Conservation (phyloP, 1,140 invertebrate genomes). For the Pseudomyrmex cubaensis region DNA sequence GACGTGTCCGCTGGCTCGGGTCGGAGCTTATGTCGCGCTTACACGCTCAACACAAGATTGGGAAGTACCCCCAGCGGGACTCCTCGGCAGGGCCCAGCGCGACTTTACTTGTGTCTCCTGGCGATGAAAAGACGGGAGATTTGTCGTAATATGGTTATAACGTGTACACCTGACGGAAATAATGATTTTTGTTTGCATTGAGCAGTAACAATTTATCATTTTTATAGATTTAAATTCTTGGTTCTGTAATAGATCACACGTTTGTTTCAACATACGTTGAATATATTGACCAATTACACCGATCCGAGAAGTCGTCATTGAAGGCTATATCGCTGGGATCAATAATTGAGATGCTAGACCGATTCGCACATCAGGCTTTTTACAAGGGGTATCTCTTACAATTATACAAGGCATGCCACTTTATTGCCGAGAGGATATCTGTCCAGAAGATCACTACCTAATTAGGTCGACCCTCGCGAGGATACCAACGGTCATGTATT, state of each 20-base stretch:
- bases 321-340: conserved; percentile 53
- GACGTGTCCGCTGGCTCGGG: conserved; percentile 64
- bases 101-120: not conserved
- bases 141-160: not conserved
- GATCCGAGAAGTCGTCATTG: conserved; percentile 44
- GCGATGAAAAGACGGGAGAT: conserved; percentile 3
- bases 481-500: conserved; percentile 50
- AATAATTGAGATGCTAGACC: conserved; percentile 69
- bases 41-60: conserved; percentile 45
- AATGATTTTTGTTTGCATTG: too few relatives aligned
- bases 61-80: conserved; percentile 23
- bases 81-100: not conserved
- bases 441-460: conserved; percentile 69
- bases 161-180: not conserved
- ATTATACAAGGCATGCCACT: conserved; percentile 63
- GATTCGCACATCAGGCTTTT: conserved; percentile 29
- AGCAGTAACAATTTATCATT: too few relatives aligned
- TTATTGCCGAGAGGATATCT: conserved; percentile 64
- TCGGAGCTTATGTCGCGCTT: conserved; percentile 53
- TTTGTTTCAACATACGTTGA: too few relatives aligned
- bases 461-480: conserved; percentile 68
- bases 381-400: conserved; percentile 63
- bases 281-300: too few relatives aligned
- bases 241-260: too few relatives aligned
- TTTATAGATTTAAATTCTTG: too few relatives aligned